Evolutionary conservation across 2,797 vertebrate species (phyloP).

Genomic region (Chelidonichthys spinosus): DNA sequence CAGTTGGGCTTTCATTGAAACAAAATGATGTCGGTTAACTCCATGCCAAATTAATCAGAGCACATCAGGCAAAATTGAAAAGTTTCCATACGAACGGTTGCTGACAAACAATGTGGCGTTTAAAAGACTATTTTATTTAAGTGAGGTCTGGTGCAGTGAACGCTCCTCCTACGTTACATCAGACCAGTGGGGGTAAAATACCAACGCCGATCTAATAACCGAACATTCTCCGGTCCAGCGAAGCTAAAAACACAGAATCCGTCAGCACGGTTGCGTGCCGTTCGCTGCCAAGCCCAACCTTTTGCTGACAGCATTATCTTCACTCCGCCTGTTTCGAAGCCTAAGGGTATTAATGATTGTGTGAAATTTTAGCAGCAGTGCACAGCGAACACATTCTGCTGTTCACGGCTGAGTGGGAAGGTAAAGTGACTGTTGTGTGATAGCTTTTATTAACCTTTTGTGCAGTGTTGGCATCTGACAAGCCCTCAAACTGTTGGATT

Average conservation of each 20-base stretch:
- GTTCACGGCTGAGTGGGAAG: not conserved
- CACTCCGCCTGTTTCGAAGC: too few relatives aligned
- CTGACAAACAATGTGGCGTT: not conserved
- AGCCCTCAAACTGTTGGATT: not conserved
- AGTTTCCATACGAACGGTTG: not conserved
- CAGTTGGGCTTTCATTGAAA: too few relatives aligned
- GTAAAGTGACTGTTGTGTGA: not conserved
- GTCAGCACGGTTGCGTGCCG: not conserved
- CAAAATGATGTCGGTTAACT: not conserved
- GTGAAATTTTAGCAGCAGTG: not conserved
- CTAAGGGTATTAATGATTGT: not conserved
- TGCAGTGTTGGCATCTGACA: not conserved
- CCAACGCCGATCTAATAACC: too few relatives aligned
- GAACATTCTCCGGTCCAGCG: not conserved
- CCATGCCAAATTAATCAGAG: not conserved
- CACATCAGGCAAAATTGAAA: not conserved
- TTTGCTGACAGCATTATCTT: not conserved
- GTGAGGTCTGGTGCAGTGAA: too few relatives aligned
- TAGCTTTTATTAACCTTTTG: conserved; percentile 14
- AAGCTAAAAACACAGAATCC: not conserved
- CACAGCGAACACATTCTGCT: not conserved
- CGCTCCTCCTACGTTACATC: too few relatives aligned
- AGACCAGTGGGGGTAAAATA: too few relatives aligned
- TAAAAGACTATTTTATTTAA: not conserved
- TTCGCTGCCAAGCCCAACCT: not conserved